phyloP scores from a whole-genome alignment of 2,113 vertebrate genomes.

The Sylvilagus bachmani region DNA sequence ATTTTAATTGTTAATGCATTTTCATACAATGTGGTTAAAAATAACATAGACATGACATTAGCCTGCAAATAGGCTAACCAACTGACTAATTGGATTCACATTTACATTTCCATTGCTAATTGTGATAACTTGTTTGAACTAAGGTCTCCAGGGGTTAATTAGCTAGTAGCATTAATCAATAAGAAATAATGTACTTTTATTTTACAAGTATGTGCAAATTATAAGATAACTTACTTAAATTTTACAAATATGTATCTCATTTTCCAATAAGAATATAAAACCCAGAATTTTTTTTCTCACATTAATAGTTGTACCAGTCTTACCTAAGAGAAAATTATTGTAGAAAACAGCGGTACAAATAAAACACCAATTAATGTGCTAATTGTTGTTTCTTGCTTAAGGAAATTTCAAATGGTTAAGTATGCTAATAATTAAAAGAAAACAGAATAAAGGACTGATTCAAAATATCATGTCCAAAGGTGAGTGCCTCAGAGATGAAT shows the following conservation, averaged over 20 bases:
- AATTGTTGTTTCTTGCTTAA: constrained; percentile 6
- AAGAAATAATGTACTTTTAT: constrained; percentile 40
- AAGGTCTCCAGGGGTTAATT: constrained; percentile 51
- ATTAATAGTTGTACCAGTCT: neutral
- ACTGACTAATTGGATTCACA: constrained; percentile 24
- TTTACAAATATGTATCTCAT: constrained; percentile 4
- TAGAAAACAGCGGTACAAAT: neutral
- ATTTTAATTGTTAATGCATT: constrained; percentile 13
- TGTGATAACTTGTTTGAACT: constrained; percentile 32
- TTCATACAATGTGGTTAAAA: constrained; percentile 10
- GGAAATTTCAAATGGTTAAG: constrained; percentile 26
- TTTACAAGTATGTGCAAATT: constrained; percentile 46
- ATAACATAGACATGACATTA: constrained; percentile 24
- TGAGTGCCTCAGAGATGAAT: neutral
- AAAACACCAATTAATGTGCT: constrained; percentile 36
- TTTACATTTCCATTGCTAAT: constrained; percentile 40
- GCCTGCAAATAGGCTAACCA: neutral
- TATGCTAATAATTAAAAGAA: constrained; percentile 19
- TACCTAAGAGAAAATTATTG: neutral
- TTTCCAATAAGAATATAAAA: constrained; percentile 53
- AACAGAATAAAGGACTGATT: constrained; percentile 7
- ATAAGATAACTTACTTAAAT: too few relatives aligned
- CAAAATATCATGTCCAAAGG: neutral
- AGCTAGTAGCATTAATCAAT: constrained; percentile 37
- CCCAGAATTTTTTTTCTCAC: neutral